Evolutionary conservation across 2,888 invertebrate genomes (phyloP).

Genomic region (Syritta pipiens): DNA sequence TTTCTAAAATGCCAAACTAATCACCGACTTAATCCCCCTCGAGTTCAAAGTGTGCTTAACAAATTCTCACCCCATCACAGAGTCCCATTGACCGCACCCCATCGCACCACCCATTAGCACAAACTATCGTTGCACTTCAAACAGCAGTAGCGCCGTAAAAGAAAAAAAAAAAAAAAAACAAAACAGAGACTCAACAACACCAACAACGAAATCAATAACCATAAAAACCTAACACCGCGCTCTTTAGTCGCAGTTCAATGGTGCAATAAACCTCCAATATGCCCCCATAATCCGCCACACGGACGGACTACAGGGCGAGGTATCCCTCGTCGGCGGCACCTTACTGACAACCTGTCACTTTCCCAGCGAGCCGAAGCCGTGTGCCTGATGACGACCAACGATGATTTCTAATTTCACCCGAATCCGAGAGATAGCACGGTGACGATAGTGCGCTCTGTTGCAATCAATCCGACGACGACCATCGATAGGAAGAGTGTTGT

Average conservation of each 20-base stretch:
- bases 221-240: slow-evolving; percentile 60
- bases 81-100: slow-evolving; percentile 1
- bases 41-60: slow-evolving; percentile 44
- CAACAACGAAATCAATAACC: slow-evolving; percentile 66
- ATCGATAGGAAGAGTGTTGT: no score
- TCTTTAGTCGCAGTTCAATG: slow-evolving; percentile 57
- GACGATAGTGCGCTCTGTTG: slow-evolving; percentile 56
- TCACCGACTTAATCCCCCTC: slow-evolving; percentile 23
- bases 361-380: slow-evolving; percentile 47
- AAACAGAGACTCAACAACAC: no score
- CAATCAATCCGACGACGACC: slow-evolving; percentile 57
- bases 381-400: slow-evolving; percentile 60
- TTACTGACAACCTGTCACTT: slow-evolving; percentile 63
- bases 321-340: slow-evolving; percentile 51
- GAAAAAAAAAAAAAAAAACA: no score
- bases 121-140: slow-evolving; percentile 51
- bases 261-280: slow-evolving; percentile 67
- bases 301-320: slow-evolving; percentile 35
- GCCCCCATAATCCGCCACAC: slow-evolving; percentile 59
- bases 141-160: slow-evolving; percentile 34
- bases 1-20: slow-evolving; percentile 32
- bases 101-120: slow-evolving; percentile 27
- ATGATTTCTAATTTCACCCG: slow-evolving; percentile 62
- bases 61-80: slow-evolving; percentile 45
- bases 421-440: slow-evolving; percentile 55